Percentiles rank a stretch among this genome's conserved stretches.
These are phyloP conservation scores for Hydractinia symbiolongicarpus DNA, from an alignment of 30 jellyfish, hydroid and myxozoan genomes.

Conservation along the genomic window DNA sequence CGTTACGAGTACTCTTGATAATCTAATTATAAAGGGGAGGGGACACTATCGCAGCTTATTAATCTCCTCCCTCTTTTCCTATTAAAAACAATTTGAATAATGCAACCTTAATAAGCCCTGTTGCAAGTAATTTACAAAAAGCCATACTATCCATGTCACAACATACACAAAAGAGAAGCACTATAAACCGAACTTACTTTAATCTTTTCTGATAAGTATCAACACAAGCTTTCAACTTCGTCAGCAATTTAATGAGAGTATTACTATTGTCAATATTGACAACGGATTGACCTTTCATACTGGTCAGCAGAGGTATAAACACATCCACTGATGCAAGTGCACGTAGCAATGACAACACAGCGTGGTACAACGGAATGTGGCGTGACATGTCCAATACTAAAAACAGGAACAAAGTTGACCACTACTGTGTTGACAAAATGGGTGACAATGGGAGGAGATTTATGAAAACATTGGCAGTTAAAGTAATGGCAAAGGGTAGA, in stretches of 20 bases:
- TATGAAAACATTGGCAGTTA: too few species aligned
- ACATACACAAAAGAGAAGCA: neutral
- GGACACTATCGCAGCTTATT: too few species aligned
- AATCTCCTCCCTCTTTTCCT: too few species aligned
- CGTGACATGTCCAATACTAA: constrained; percentile 95
- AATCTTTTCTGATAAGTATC: constrained; percentile 76
- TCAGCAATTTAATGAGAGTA: constrained; percentile 37
- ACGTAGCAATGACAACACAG: constrained; percentile 56
- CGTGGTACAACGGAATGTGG: constrained; percentile 78
- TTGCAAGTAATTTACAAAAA: too few species aligned
- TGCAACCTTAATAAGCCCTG: too few species aligned
- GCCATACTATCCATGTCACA: too few species aligned
- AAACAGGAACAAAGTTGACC: neutral
- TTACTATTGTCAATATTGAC: constrained; percentile 22
- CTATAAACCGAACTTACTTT: constrained; percentile 38
- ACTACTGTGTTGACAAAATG: neutral
- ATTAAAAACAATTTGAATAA: too few species aligned
- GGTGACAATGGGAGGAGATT: too few species aligned
- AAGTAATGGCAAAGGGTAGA: too few species aligned
- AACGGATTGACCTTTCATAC: constrained; percentile 21
- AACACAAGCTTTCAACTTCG: constrained; percentile 70
- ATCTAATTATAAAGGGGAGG: too few species aligned
- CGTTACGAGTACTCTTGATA: too few species aligned
- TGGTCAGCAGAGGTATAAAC: constrained; percentile 47
- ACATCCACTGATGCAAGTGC: constrained; percentile 45